Conservation (phyloP, 2,888 invertebrate species). For the Parelbella ahira region DNA sequence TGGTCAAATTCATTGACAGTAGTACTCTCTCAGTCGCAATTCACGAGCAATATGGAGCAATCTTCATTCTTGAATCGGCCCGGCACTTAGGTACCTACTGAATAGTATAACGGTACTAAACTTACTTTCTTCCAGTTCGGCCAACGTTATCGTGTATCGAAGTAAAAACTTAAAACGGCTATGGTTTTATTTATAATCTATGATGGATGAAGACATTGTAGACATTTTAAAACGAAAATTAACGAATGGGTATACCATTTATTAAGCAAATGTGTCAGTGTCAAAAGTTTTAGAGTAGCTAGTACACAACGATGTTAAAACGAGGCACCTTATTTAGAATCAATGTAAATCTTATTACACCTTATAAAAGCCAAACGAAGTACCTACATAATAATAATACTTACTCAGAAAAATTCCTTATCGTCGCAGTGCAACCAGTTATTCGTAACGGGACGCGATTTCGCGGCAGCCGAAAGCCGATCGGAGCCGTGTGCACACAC, state of each 20-base stretch:
- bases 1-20: no score
- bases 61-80: conserved; percentile 20
- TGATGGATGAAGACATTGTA: no score
- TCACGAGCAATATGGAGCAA: no score
- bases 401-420: conserved; percentile 38
- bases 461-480: conserved; percentile 26
- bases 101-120: conserved; percentile 17
- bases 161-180: neutral
- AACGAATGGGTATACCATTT: no score
- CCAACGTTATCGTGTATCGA: neutral
- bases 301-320: no score
- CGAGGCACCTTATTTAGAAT: neutral
- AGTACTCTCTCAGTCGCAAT: no score
- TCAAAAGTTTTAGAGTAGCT: no score
- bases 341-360: neutral
- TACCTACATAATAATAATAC: conserved; percentile 28
- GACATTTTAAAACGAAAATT: no score
- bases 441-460: conserved; percentile 33
- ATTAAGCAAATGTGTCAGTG: no score
- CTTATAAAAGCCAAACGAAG: conserved; percentile 7
- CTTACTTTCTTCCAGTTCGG: conserved; percentile 14
- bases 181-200: no score
- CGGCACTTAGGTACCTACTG: conserved; percentile 6
- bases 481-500: conserved; percentile 48
- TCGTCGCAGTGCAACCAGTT: conserved; percentile 31